Conservation (phyloP, 1,140 invertebrate genomes). For the Meloidogyne floridensis region DNA sequence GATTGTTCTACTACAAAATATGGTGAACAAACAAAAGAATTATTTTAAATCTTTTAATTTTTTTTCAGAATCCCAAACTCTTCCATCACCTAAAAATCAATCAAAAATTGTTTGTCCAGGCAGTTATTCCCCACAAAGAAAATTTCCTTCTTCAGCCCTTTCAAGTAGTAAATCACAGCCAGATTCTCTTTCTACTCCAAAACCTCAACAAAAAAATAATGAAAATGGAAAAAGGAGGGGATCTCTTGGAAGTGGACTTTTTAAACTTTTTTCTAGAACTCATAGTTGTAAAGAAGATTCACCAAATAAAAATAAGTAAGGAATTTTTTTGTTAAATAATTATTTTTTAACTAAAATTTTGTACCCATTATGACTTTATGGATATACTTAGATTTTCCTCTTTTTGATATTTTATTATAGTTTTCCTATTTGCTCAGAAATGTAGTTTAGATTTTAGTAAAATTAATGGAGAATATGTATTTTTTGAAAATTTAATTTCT, state of each 20-base stretch:
- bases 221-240: slow-evolving; percentile 10
- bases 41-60: too few relatives aligned
- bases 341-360: too few relatives aligned
- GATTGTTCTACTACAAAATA: background rate
- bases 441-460: too few relatives aligned
- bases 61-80: background rate
- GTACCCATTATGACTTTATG: too few relatives aligned
- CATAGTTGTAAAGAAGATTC: slow-evolving; percentile 14
- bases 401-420: too few relatives aligned
- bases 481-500: too few relatives aligned
- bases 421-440: too few relatives aligned
- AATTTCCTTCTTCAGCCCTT: background rate
- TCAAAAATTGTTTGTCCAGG: background rate
- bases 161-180: slow-evolving; percentile 8
- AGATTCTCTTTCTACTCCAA: background rate
- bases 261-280: slow-evolving; percentile 19
- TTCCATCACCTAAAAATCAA: background rate
- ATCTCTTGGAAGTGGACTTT: slow-evolving; percentile 28
- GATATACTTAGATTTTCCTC: too few relatives aligned
- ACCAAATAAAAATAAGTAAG: background rate
- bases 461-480: too few relatives aligned
- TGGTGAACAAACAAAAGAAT: too few relatives aligned
- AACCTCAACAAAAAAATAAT: background rate
- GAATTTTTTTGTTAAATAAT: background rate
- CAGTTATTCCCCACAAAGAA: slow-evolving; percentile 1